phyloP scores from a whole-genome alignment of 2,797 vertebrate genomes.

The Eurystomus glaucurus region DNA sequence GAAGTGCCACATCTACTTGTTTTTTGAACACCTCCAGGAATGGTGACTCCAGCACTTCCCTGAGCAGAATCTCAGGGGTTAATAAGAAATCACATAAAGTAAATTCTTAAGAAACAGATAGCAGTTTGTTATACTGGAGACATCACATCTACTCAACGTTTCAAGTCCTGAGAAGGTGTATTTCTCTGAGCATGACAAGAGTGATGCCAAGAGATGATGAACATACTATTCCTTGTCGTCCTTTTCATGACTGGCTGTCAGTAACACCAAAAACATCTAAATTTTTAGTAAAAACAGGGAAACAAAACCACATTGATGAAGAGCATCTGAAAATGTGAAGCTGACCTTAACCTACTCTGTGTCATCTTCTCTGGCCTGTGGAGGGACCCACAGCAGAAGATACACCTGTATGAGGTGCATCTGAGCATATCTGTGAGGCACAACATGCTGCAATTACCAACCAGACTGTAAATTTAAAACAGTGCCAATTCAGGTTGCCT shows the following conservation, averaged over 20 bases:
- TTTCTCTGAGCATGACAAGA: background rate
- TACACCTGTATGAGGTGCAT: background rate
- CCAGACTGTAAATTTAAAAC: background rate
- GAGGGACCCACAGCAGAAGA: background rate
- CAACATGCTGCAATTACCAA: background rate
- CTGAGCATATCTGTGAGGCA: background rate
- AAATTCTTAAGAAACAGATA: background rate
- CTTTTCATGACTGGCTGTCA: background rate
- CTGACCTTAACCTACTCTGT: background rate
- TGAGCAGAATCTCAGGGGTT: background rate
- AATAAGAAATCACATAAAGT: conserved; percentile 7
- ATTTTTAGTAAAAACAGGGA: background rate
- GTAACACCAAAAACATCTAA: background rate
- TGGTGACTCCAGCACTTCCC: no score
- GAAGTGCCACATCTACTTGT: no score
- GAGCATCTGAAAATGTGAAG: background rate
- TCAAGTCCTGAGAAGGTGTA: background rate
- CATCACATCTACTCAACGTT: background rate
- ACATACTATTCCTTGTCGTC: background rate
- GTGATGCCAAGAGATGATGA: background rate
- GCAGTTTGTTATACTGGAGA: background rate
- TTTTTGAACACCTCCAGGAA: no score
- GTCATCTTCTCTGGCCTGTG: background rate
- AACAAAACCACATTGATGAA: background rate
- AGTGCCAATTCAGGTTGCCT: background rate